These are phyloP conservation scores for Lagorchestes hirsutus DNA, from an alignment of 2,797 vertebrate genomes.

Conservation along the genomic window DNA sequence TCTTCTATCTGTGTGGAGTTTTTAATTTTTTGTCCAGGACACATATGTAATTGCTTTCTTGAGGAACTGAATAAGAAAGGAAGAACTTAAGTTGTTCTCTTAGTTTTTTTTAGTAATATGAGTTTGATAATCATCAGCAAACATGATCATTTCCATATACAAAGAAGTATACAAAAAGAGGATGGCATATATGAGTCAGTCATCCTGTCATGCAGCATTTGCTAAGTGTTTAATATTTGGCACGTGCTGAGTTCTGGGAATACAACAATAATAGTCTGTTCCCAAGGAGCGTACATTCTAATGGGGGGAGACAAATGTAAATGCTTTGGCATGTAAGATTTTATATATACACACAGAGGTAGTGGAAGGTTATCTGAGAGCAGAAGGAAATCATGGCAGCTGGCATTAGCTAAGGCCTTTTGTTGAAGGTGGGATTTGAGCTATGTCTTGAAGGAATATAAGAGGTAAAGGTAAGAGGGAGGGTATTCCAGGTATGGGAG, in stretches of 20 bases:
- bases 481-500: not conserved
- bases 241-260: not conserved
- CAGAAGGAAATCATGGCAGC: not conserved
- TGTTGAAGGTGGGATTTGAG: not conserved
- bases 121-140: not conserved
- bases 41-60: rapidly evolving
- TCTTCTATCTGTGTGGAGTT: not conserved
- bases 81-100: not conserved
- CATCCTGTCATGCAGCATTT: not conserved
- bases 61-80: not conserved
- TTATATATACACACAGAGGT: not conserved
- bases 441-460: not conserved
- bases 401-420: not conserved
- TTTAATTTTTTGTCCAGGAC: not conserved
- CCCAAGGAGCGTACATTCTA: not conserved
- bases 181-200: not conserved
- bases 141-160: not conserved
- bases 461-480: not conserved
- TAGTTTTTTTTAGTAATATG: not conserved
- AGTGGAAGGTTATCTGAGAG: not conserved
- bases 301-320: not conserved
- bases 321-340: not conserved
- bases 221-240: not conserved
- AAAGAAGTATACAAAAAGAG: not conserved
- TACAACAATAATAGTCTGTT: not conserved